Evolutionary conservation across 2,113 vertebrate genomes (phyloP), one percentile per base, ranked within the genome.

Genomic region (Harpagus bidentatus): DNA sequence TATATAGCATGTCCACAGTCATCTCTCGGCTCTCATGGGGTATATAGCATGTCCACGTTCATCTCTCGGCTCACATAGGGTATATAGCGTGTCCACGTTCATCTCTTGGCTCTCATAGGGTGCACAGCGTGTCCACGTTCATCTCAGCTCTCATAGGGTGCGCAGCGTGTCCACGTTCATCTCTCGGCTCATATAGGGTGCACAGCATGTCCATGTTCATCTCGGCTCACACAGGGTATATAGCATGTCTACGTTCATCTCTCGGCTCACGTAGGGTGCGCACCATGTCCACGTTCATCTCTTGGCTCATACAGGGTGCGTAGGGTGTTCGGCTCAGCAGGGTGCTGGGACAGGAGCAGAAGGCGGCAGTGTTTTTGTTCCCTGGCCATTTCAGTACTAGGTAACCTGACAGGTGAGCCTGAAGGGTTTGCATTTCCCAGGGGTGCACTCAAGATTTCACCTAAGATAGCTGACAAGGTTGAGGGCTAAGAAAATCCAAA

Each of bases 311-410:
- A 1, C 2, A 8, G 40, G 15, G 17, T 6, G 14, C 34, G 1
- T 10, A 3, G 61, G 21, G 1, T 3, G 23, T 4, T 1, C 25
- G 6, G 61, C 2, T 29, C 32, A 8, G 31, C 19, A 9, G 48
- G 50, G 22, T 1, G 0, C 26, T 12, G 63, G 36, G 16, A 10
- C 8, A 1, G 58, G 31, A 65, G 50, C 50, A 26, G 45, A 6
- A 17, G 61, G 17, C 6, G 7, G 40, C 11, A 15, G 58, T 0
- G 1, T 7, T 45, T 16, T 48, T 32, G 32, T 47, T 55, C 32
- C 13, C 18, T 40, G 29, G 2, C 32, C 2, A 0, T 28, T 11
- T 45, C 32, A 3, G 4, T 19, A 1, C 42, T 3, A 7, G 34
- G 1, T 7, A 4, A 5, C 15, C 11, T 6, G 4, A 6, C 59